Conservation (phyloP, 1,140 invertebrate genomes). For the Drosophila insularis region DNA sequence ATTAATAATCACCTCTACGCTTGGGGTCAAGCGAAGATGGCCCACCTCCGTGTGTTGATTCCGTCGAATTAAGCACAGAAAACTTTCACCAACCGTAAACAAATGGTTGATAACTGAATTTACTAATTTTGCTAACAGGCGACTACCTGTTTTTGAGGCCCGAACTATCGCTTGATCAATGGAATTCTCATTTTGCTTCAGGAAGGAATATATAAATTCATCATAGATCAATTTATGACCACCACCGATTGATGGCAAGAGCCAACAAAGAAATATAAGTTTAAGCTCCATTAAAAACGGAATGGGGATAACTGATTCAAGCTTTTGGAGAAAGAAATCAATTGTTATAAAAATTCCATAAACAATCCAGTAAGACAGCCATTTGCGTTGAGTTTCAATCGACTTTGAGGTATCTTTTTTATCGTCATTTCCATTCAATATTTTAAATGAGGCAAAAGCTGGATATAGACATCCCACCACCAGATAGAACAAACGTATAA, state of each 20-base stretch:
- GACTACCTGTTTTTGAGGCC: not conserved
- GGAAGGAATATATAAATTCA: constrained; percentile 41
- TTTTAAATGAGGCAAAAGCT: constrained; percentile 86
- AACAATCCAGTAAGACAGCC: constrained; percentile 71
- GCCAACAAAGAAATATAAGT: constrained; percentile 52
- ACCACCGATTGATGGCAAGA: constrained; percentile 51
- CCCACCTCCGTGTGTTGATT: not conserved
- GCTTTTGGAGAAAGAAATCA: constrained; percentile 25
- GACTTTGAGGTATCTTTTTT: constrained; percentile 84
- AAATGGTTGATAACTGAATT: constrained; percentile 21
- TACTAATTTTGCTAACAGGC: constrained; percentile 25
- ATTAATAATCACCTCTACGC: constrained; percentile 38
- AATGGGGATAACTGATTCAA: constrained; percentile 28
- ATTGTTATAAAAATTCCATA: constrained; percentile 44
- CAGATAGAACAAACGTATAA: constrained; percentile 31
- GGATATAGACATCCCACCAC: constrained; percentile 62
- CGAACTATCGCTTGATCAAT: constrained; percentile 91
- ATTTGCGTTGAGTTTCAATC: constrained; percentile 94
- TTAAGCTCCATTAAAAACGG: constrained; percentile 56
- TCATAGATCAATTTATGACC: constrained; percentile 52
- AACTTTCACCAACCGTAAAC: constrained; percentile 30
- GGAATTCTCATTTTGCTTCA: constrained; percentile 84
- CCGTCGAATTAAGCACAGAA: constrained; percentile 17
- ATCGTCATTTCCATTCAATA: constrained; percentile 10
- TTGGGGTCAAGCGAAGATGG: constrained; percentile 27